Base-by-base conservation (phyloP, 2,113 vertebrate genomes). In the Lagopus muta region DNA sequence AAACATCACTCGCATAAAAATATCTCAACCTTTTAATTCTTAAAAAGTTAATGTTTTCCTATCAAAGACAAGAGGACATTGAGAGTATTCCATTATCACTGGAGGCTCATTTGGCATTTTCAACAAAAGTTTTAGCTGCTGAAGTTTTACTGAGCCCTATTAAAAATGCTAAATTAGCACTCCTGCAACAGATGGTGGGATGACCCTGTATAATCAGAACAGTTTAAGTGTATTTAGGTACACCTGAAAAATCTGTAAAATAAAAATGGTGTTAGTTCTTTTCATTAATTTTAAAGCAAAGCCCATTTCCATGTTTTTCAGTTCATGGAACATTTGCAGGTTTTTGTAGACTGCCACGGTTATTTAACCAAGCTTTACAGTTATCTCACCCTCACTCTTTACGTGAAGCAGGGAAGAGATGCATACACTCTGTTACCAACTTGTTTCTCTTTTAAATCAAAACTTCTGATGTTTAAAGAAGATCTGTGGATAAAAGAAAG, bases 391-490 rank as follows among this genome's bases (percentile, higher is more conserved):
- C 72, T 88, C 88, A 79, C 32, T 12, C 42, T 88, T 87, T 36
- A 89, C 14, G 4, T 66, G 83, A 86, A 91, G 36, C 14, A 88
- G 52, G 38, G 25, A 74, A 92, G 89, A 95, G 83, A 86, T 81
- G 38, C 38, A 74, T 47, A 54, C 4, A 2, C n/a, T 84, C 64
- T 77, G 62, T 86, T 89, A 94, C 25, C 76, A 81, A 74, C 90
- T 94, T 80, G 70, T 79, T 92, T 88, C 72, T 92, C 82, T 84
- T 95, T 86, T 60, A 86, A 84, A 94, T 87, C 72, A 74, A 89
- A 96, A 96, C 38, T 96, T 95, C 62, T 83, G 82, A 94, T 90
- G 79, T 87, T 93, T 89, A 96, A 94, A 80, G 87, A 71, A 84
- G 65, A 87, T 30, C 58, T 92, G 54, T 47, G 57, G 72, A 62